phyloP scores from a whole-genome alignment of 2,113 vertebrate species.

The Pleuronectes platessa region DNA sequence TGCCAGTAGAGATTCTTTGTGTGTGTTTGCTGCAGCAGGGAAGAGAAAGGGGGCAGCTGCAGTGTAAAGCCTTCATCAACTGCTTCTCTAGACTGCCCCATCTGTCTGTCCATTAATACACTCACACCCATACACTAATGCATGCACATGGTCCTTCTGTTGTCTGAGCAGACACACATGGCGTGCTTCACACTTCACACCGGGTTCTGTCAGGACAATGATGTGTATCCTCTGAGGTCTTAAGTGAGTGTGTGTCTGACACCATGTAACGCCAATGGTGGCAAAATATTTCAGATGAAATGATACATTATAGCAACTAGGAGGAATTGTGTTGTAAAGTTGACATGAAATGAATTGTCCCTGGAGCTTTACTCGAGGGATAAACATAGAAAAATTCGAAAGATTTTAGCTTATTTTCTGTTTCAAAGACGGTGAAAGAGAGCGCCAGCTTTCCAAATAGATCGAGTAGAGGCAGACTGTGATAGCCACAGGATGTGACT shows the following conservation, averaged over 20 bases:
- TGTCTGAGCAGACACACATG: slow-evolving; percentile 59
- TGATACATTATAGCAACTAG: background rate
- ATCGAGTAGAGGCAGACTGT: background rate
- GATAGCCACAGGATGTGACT: background rate
- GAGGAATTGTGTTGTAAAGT: background rate
- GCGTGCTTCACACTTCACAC: slow-evolving; percentile 52
- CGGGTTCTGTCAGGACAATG: slow-evolving; percentile 48
- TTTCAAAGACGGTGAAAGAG: background rate
- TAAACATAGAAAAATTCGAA: background rate
- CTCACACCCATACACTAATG: slow-evolving; percentile 57
- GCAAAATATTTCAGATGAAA: background rate
- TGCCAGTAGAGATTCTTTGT: slow-evolving; percentile 63
- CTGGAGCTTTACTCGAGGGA: background rate
- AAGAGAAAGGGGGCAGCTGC: slow-evolving; percentile 76
- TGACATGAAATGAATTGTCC: background rate
- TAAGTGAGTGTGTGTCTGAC: slow-evolving; percentile 31
- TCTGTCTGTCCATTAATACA: slow-evolving; percentile 75
- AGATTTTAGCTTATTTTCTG: background rate
- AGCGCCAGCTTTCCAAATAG: background rate
- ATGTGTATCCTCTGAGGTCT: slow-evolving; percentile 48
- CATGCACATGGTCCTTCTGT: slow-evolving; percentile 68
- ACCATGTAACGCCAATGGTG: slow-evolving; percentile 11
- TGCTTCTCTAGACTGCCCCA: slow-evolving; percentile 75
- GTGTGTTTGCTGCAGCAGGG: slow-evolving; percentile 59
- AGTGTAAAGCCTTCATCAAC: slow-evolving; percentile 77